These are phyloP conservation scores for Chionis minor DNA, from an alignment of 2,113 vertebrate species.

Conservation along the genomic window DNA sequence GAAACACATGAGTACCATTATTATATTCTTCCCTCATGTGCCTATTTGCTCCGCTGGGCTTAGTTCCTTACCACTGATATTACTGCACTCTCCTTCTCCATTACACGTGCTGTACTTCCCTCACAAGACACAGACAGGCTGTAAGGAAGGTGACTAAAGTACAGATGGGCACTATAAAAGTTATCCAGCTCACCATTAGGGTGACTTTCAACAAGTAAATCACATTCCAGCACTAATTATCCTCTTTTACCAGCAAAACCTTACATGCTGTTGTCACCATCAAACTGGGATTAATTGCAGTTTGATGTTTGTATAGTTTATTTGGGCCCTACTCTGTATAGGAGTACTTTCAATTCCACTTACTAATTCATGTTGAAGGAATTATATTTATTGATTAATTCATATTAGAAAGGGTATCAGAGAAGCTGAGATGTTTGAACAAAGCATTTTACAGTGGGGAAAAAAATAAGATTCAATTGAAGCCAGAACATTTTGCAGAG, in stretches of 20 bases:
- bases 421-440: not conserved
- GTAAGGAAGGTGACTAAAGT: not conserved
- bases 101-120: not conserved
- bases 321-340: not conserved
- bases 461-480: not conserved
- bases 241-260: not conserved
- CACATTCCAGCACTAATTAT: not conserved
- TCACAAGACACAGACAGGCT: not conserved
- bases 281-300: not conserved
- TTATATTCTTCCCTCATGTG: not conserved
- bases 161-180: not conserved
- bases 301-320: not conserved
- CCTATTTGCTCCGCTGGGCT: not conserved
- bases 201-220: not conserved
- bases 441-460: not conserved
- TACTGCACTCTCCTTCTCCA: not conserved
- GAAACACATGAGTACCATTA: accelerated
- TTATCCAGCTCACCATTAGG: not conserved
- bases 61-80: not conserved
- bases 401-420: not conserved
- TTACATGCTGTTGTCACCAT: not conserved
- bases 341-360: not conserved
- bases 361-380: not conserved
- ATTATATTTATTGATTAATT: not conserved
- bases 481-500: not conserved